Evolutionary conservation across 2,113 vertebrate genomes (phyloP).

Genomic region (Ailuropoda melanoleuca): DNA sequence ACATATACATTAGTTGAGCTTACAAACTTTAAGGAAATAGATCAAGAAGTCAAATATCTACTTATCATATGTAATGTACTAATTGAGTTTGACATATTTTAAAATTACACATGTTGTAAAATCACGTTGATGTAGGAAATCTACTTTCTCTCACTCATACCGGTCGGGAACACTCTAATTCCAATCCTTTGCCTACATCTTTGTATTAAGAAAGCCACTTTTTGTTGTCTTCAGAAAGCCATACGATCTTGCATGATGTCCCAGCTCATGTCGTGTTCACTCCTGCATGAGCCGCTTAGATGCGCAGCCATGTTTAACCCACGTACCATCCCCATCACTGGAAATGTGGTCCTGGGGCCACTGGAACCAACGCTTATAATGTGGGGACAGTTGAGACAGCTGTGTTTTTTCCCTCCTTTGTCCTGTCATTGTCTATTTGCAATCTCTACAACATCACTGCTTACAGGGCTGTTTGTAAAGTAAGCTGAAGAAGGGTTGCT

Average conservation of each 20-base stretch:
- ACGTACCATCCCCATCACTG: fast-evolving
- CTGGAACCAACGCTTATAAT: fast-evolving
- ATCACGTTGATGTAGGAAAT: background rate
- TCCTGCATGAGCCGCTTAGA: background rate
- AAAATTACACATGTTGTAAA: background rate
- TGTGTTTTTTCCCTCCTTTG: fast-evolving
- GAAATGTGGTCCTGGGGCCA: fast-evolving
- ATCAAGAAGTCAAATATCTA: background rate
- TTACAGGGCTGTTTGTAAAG: background rate
- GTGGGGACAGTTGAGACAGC: fast-evolving
- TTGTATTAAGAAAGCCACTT: background rate
- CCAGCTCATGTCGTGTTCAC: fast-evolving
- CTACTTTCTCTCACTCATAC: background rate
- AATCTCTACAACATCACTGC: background rate
- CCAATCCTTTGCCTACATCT: background rate
- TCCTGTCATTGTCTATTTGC: fast-evolving
- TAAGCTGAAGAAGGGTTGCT: background rate
- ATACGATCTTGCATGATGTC: fast-evolving
- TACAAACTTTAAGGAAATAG: background rate
- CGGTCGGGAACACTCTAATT: background rate
- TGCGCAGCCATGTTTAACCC: background rate
- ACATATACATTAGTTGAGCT: background rate
- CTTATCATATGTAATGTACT: background rate
- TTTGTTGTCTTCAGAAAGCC: background rate
- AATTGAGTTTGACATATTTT: background rate